Evolutionary conservation across 37 sponge, comb jelly and placozoan genomes (phyloP).

Genomic region (Bolinopsis microptera): DNA sequence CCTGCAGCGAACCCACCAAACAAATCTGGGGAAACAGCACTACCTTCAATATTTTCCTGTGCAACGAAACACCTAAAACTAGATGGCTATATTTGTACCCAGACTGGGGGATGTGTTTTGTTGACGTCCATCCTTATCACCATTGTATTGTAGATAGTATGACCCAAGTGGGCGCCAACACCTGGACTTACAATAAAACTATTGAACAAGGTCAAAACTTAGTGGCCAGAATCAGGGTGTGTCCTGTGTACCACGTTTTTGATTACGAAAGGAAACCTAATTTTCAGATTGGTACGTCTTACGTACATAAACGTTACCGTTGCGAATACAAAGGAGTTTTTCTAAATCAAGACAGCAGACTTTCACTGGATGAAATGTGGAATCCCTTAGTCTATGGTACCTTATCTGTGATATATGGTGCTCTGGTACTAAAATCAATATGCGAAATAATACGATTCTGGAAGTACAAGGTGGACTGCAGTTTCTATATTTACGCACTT

Average conservation of each 20-base stretch:
- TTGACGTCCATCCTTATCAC: conserved; percentile 6
- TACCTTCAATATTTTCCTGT: conserved; percentile 43
- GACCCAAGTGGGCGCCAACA: neutral
- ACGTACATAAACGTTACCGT: neutral
- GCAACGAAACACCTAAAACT: conserved; percentile 10
- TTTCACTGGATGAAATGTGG: conserved; percentile 29
- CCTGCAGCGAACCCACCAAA: neutral
- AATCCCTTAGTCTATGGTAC: neutral
- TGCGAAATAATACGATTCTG: conserved; percentile 15
- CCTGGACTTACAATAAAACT: conserved; percentile 11
- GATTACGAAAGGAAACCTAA: neutral
- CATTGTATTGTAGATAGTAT: neutral
- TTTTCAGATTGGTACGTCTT: neutral
- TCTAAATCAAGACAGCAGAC: neutral
- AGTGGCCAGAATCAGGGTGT: conserved; percentile 31
- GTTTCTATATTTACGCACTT: conserved; percentile 32
- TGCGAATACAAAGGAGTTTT: conserved; percentile 36
- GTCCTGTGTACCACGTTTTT: conserved; percentile 5
- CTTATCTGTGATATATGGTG: neutral
- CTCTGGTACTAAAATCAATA: neutral
- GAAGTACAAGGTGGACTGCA: conserved; percentile 6
- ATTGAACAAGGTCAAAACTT: neutral
- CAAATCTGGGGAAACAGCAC: neutral
- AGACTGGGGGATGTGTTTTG: conserved; percentile 59
- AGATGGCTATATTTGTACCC: conserved; percentile 54